These are phyloP conservation scores for Aeoliscus strigatus DNA, from an alignment of 2,797 vertebrate species.

Conservation along the genomic window DNA sequence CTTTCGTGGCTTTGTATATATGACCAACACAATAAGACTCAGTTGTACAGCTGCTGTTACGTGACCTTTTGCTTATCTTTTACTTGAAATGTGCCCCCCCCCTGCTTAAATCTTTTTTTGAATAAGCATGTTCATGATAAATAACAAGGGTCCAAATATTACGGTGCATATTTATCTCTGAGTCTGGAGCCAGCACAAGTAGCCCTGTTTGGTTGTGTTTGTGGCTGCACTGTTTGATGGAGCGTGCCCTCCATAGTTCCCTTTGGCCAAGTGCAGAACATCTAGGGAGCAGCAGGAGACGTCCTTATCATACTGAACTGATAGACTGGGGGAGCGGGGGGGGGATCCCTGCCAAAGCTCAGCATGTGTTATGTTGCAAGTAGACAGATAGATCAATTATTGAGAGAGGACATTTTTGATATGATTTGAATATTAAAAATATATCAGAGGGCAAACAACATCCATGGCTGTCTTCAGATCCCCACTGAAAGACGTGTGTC, in stretches of 20 bases:
- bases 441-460: conserved; percentile 73
- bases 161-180: conserved; percentile 1
- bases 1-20: conserved; percentile 15
- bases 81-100: background rate
- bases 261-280: conserved; percentile 41
- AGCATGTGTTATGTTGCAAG: conserved; percentile 64
- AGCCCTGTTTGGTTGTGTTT: conserved; percentile 15
- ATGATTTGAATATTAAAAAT: conserved; percentile 74
- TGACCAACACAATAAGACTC: conserved; percentile 9
- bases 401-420: conserved; percentile 69
- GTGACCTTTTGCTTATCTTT: no score
- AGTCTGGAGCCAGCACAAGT: conserved; percentile 17
- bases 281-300: conserved; percentile 27
- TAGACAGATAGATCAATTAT: conserved; percentile 70
- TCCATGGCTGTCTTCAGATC: conserved; percentile 66
- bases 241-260: conserved; percentile 26
- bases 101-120: background rate
- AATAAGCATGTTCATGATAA: background rate
- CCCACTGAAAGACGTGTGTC: conserved; percentile 70
- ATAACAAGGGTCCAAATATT: background rate
- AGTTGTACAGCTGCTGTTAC: conserved; percentile 7
- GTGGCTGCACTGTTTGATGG: conserved; percentile 34
- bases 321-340: conserved; percentile 23
- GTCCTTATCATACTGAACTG: conserved; percentile 31
- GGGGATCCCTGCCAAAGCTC: conserved; percentile 57